These are phyloP conservation scores for Delphinapterus leucas DNA, from an alignment of 2,113 vertebrate genomes.

Conservation along the genomic window DNA sequence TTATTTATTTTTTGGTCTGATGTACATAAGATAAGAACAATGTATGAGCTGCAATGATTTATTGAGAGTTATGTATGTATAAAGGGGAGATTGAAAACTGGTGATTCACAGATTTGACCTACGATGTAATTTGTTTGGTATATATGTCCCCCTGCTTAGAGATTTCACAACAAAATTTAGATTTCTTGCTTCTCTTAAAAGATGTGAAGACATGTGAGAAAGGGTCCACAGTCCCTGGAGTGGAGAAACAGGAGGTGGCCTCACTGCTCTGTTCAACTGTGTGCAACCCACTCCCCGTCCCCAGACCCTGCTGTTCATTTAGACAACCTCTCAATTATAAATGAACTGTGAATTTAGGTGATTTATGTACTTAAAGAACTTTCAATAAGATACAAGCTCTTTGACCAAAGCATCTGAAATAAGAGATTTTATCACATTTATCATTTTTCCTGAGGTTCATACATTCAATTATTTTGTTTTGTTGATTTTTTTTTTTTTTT, in stretches of 20 bases:
- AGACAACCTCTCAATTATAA: background rate
- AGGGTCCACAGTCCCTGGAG: background rate
- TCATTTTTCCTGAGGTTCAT: background rate
- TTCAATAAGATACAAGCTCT: slow-evolving; percentile 6
- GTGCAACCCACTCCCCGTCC: rapidly evolving
- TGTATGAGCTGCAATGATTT: background rate
- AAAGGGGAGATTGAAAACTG: background rate
- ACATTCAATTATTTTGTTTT: background rate
- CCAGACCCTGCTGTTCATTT: background rate
- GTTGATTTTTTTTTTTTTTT: background rate
- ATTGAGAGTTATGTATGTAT: background rate
- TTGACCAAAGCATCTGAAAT: slow-evolving; percentile 18
- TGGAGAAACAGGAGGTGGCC: background rate
- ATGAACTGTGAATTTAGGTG: background rate
- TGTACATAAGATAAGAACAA: background rate
- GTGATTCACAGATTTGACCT: background rate
- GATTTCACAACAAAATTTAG: background rate
- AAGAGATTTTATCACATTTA: background rate
- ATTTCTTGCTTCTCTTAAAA: background rate
- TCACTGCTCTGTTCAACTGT: too few relatives aligned
- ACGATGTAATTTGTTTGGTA: background rate
- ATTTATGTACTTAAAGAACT: background rate
- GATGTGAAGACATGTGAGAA: background rate
- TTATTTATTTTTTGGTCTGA: background rate
- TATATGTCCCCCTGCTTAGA: background rate